Conservation (phyloP, 2,797 vertebrate species). For the Microctenopoma lineatum region DNA sequence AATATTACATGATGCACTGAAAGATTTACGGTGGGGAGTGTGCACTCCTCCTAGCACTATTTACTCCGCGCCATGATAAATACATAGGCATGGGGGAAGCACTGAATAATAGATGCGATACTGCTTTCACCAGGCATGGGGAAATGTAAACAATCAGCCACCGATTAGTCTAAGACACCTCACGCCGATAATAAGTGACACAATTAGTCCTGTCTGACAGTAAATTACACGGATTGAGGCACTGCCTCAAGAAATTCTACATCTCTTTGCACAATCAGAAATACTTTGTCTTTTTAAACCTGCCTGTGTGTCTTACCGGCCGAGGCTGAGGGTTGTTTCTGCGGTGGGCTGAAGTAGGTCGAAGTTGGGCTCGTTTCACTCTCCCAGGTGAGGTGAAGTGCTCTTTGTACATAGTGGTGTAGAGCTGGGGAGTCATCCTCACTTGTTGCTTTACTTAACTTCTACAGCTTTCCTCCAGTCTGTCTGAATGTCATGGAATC, state of each 20-base stretch:
- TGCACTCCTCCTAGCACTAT: conserved; percentile 24
- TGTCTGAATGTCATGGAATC: conserved; percentile 33
- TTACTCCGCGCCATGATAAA: conserved; percentile 38
- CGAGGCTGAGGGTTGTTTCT: conserved; percentile 85
- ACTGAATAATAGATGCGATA: conserved; percentile 63
- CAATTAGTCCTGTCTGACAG: conserved; percentile 21
- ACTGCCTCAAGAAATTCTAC: not conserved
- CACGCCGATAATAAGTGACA: conserved; percentile 2
- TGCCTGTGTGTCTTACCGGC: conserved; percentile 72
- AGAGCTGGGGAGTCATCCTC: conserved; percentile 77
- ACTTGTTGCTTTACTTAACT: conserved; percentile 12
- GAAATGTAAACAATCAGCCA: conserved; percentile 48
- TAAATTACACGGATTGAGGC: not conserved
- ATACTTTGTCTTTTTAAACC: not conserved
- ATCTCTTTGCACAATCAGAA: not conserved
- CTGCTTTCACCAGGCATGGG: conserved; percentile 50
- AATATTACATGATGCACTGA: not conserved
- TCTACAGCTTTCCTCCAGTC: conserved; percentile 32
- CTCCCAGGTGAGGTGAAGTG: conserved; percentile 74
- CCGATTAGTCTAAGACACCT: conserved; percentile 41
- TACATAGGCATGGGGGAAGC: conserved; percentile 43
- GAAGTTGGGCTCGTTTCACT: conserved; percentile 54
- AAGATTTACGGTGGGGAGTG: conserved; percentile 1
- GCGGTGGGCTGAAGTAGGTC: conserved; percentile 82
- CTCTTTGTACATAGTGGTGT: conserved; percentile 79